Conservation (phyloP, 2,888 invertebrate genomes). For the Nesidiocoris tenuis region DNA sequence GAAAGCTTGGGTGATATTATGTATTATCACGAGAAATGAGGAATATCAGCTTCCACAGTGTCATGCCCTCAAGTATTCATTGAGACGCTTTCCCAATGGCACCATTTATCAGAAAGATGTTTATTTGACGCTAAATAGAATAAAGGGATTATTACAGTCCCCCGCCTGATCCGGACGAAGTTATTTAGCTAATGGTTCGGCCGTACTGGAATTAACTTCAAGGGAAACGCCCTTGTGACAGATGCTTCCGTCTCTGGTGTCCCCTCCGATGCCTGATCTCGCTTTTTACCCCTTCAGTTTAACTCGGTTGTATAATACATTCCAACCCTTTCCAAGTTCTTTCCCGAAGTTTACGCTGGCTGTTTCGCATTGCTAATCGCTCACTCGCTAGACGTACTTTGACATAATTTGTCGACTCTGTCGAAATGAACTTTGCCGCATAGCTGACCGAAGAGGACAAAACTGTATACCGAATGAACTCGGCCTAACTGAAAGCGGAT, state of each 20-base stretch:
- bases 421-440: neutral
- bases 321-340: neutral
- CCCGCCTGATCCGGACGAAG: constrained; percentile 1
- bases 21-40: too few species aligned
- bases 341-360: neutral
- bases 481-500: too few species aligned
- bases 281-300: neutral
- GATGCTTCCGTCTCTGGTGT: neutral
- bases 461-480: too few species aligned
- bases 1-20: too few species aligned
- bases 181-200: constrained; percentile 34
- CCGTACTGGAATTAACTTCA: constrained; percentile 27
- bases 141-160: constrained; percentile 23
- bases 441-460: too few species aligned
- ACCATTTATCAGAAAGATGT: constrained; percentile 5
- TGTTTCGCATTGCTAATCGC: neutral
- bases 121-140: constrained; percentile 28
- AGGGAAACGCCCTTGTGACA: neutral
- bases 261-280: neutral
- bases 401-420: neutral
- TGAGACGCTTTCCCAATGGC: too few species aligned
- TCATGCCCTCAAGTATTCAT: too few species aligned
- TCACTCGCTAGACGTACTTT: neutral
- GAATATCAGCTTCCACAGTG: too few species aligned
- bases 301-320: neutral